Base-by-base conservation (phyloP, 1,140 invertebrate genomes). In the Rhynchophorus ferrugineus region DNA sequence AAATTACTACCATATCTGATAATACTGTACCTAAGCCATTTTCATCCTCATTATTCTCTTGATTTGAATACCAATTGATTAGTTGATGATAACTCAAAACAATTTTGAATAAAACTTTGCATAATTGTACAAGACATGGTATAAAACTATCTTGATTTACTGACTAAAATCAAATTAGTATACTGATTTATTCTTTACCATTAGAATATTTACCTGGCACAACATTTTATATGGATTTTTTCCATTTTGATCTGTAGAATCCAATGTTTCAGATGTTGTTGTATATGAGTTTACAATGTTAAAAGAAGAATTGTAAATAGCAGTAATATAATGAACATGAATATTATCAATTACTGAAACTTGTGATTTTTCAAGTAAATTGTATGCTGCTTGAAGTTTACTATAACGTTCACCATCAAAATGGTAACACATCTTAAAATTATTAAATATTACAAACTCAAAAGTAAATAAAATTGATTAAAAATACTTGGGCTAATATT, bases 301-400 rank as follows among this genome's bases (percentile, higher is more conserved):
- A 36, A 92, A 84, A 0, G 92, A 87, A 8, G 83, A 85, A 61
- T 90, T 92, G 60, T 96, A 93, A 43, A 98, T 89, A 0, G 91
- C 87, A 39, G 89, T 94, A 0, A 90, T 88, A 69, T 94, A 95
- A 70, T 98, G 92, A 82, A 98, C 95, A 54, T 90, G 84, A 20
- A 96, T 68, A 68, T 96, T 91, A 73, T 98, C 93, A 78, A 96
- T 89, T 0, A 92, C 89, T 8, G 63, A 61, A 3, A 84, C 85
- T 69, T 95, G 81, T 0, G 84, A 89, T 72, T 92, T 94, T 3
- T 89, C 89, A 1, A 95, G 68, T 3, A 92, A 69, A 16, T 78
- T 78, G 62, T 95, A 97, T 0, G 95, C 93, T 58, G 78, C 80
- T 65, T 92, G 87, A 2, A 96, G 71, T 57, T 91, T 86, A 1